These are phyloP conservation scores for Gallinago undulata DNA, from an alignment of 2,113 vertebrate genomes.

Conservation along the genomic window DNA sequence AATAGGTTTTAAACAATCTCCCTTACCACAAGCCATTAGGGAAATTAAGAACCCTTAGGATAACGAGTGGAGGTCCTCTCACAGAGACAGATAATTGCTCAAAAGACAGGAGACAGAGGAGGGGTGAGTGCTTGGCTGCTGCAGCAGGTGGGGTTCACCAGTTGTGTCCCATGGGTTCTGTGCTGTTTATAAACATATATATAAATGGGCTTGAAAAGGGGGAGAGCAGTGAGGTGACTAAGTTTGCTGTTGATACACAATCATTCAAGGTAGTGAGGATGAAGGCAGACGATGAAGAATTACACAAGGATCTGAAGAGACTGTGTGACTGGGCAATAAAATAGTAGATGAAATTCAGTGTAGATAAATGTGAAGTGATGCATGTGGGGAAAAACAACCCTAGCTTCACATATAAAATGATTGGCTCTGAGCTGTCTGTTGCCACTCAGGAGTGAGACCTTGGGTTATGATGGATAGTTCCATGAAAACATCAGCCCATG, in stretches of 20 bases:
- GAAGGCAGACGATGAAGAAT: conserved; percentile 50
- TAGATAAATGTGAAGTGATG: conserved; percentile 66
- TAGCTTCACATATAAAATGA: conserved; percentile 56
- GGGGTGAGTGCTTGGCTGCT: background rate
- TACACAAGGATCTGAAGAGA: conserved; percentile 23
- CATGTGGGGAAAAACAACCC: conserved; percentile 53
- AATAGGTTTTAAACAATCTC: background rate
- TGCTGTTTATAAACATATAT: background rate
- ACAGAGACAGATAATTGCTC: background rate
- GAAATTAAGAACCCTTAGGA: background rate
- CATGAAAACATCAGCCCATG: conserved; percentile 42
- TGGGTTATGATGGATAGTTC: conserved; percentile 61
- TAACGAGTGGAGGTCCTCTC: background rate
- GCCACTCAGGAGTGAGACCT: conserved; percentile 55
- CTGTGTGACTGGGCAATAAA: conserved; percentile 56
- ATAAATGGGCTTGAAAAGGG: background rate
- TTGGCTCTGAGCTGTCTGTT: conserved; percentile 54
- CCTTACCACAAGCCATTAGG: background rate
- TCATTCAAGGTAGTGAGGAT: conserved; percentile 45
- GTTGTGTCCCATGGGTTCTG: background rate
- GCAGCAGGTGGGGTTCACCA: background rate
- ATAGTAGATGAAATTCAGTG: conserved; percentile 62
- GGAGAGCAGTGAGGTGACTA: background rate
- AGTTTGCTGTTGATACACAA: conserved; percentile 24
- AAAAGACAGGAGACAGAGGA: background rate